Conservation (phyloP, 2,888 invertebrate species). For the Pelosia muscerda region DNA sequence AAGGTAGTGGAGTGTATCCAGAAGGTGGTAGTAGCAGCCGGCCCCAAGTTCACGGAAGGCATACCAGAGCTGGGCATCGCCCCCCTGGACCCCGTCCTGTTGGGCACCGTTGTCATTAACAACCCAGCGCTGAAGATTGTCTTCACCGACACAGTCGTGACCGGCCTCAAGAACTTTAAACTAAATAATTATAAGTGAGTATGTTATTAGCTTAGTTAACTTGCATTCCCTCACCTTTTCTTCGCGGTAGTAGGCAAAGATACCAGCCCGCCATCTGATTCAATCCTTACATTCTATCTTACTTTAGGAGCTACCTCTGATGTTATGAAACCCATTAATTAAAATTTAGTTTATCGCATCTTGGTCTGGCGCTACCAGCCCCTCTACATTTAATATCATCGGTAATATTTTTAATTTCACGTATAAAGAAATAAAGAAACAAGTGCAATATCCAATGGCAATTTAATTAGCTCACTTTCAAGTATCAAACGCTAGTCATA, state of each 20-base stretch:
- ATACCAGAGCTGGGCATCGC: conserved; percentile 82
- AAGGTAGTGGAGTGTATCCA: conserved; percentile 75
- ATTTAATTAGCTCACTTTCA: no score
- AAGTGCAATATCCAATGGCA: no score
- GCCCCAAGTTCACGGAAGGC: conserved; percentile 75
- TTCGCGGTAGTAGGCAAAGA: neutral
- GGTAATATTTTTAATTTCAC: no score
- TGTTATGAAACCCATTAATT: no score
- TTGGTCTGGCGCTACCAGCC: no score
- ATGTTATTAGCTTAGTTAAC: neutral
- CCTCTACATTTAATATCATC: no score
- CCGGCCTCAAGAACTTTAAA: conserved; percentile 74
- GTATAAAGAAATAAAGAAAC: no score
- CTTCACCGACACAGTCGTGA: conserved; percentile 80
- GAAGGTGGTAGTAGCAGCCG: conserved; percentile 64
- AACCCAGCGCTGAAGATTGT: conserved; percentile 78
- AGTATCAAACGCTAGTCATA: no score
- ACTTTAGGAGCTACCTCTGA: no score
- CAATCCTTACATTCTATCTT: no score
- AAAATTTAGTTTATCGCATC: no score
- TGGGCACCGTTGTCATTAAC: conserved; percentile 78
- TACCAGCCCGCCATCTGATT: no score
- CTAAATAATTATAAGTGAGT: conserved; percentile 79
- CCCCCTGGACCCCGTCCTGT: conserved; percentile 78
- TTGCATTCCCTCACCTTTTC: neutral